Conservation (phyloP, 1,140 invertebrate species). For the Spodoptera litura region DNA sequence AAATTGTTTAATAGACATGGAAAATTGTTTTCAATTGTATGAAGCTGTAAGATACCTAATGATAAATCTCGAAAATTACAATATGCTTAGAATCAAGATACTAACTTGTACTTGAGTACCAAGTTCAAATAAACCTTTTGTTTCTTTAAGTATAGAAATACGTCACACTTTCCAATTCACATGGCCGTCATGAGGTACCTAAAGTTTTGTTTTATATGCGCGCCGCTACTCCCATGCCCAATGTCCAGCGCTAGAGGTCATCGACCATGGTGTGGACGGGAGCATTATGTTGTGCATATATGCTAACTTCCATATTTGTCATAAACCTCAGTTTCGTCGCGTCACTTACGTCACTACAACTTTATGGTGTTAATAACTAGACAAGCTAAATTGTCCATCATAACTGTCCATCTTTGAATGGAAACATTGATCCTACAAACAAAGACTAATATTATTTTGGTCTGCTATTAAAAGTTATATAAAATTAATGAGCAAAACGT, state of each 20-base stretch:
- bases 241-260: slow-evolving; percentile 64
- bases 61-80: too few relatives aligned
- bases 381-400: too few relatives aligned
- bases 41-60: too few relatives aligned
- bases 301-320: slow-evolving; percentile 43
- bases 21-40: too few relatives aligned
- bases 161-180: slow-evolving; percentile 43
- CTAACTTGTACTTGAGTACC: too few relatives aligned
- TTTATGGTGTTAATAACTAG: not conserved
- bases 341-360: slow-evolving; percentile 27
- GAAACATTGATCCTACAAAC: too few relatives aligned
- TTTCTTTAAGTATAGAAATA: not conserved
- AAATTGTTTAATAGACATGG: not conserved
- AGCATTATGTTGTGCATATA: slow-evolving; percentile 50
- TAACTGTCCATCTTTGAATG: slow-evolving; percentile 9
- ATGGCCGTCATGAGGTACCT: slow-evolving; percentile 3
- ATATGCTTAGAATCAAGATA: too few relatives aligned
- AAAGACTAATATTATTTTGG: too few relatives aligned
- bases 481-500: too few relatives aligned
- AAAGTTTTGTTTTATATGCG: slow-evolving; percentile 63
- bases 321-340: slow-evolving; percentile 26
- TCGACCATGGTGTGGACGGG: slow-evolving; percentile 65
- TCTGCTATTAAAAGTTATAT: too few relatives aligned
- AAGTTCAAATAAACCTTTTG: too few relatives aligned
- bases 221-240: slow-evolving; percentile 58